Conservation (phyloP, 2,797 vertebrate species). For the Notolabrus celidotus region DNA sequence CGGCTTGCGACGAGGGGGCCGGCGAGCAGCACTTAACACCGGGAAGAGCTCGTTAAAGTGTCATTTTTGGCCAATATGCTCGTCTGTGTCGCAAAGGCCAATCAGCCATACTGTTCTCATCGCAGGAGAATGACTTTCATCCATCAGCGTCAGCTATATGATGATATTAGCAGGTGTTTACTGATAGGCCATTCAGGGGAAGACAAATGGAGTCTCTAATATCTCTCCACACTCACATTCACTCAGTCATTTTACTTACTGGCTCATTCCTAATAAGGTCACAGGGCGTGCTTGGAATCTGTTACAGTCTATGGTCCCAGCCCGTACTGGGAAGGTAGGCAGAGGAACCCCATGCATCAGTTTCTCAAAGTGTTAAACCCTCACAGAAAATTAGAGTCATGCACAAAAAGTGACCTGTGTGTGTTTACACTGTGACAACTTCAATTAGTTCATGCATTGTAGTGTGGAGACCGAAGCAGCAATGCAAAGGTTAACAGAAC, state of each 20-base stretch:
- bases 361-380: neutral
- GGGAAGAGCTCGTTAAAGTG: conserved; percentile 85
- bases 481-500: neutral
- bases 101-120: conserved; percentile 77
- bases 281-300: conserved; percentile 2
- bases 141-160: conserved; percentile 70
- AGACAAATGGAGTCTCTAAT: conserved; percentile 67
- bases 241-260: conserved; percentile 45
- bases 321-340: conserved; percentile 25
- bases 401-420: neutral
- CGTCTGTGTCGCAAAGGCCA: conserved; percentile 71
- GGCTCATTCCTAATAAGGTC: conserved; percentile 47
- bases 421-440: neutral
- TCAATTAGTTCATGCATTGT: neutral
- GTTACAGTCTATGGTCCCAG: no score
- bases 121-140: conserved; percentile 74
- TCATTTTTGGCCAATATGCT: conserved; percentile 83
- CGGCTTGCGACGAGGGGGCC: conserved; percentile 63
- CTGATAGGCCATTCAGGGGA: conserved; percentile 67
- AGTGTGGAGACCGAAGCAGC: neutral
- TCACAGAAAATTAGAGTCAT: conserved; percentile 1
- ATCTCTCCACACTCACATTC: conserved; percentile 41
- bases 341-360: conserved; percentile 10
- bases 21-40: conserved; percentile 70
- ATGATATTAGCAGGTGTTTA: conserved; percentile 83